phyloP scores from a whole-genome alignment of 2,113 vertebrate species.

The Clarias macrocephalus region DNA sequence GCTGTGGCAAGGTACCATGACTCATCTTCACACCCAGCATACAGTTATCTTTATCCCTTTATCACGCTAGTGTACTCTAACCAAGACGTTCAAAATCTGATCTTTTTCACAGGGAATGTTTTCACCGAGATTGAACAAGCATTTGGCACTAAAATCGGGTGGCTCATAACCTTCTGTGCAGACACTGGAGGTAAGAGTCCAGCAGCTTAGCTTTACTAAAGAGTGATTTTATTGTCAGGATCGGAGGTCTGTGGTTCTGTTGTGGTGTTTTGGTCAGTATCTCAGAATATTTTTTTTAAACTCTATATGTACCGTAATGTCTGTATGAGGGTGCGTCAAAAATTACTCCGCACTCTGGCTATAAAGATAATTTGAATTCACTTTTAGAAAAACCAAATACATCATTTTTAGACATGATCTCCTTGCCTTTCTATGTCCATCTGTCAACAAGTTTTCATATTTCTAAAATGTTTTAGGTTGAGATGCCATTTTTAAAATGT shows the following conservation, averaged over 20 bases:
- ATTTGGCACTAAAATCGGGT: conserved; percentile 82
- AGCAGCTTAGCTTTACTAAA: not conserved
- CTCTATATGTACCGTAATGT: too few relatives aligned
- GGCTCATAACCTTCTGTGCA: conserved; percentile 92
- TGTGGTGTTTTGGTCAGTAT: not conserved
- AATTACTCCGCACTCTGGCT: too few relatives aligned
- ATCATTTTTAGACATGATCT: too few relatives aligned
- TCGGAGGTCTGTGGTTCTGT: not conserved
- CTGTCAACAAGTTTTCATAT: too few relatives aligned
- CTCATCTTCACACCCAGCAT: not conserved
- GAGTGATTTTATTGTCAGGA: not conserved
- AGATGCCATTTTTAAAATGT: too few relatives aligned
- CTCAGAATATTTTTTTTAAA: too few relatives aligned
- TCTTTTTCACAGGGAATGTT: conserved; percentile 80
- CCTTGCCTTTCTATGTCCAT: too few relatives aligned
- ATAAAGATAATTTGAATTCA: too few relatives aligned
- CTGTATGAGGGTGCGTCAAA: too few relatives aligned
- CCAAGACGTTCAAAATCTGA: not conserved
- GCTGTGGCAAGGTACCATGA: conserved; percentile 85
- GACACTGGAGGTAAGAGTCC: conserved; percentile 82
- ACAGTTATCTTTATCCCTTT: not conserved
- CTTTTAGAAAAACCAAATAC: too few relatives aligned
- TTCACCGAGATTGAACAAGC: conserved; percentile 84
- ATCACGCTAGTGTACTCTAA: not conserved
- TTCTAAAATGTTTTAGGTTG: too few relatives aligned